phyloP scores from a whole-genome alignment of 2,113 vertebrate species.

The Indri indri region DNA sequence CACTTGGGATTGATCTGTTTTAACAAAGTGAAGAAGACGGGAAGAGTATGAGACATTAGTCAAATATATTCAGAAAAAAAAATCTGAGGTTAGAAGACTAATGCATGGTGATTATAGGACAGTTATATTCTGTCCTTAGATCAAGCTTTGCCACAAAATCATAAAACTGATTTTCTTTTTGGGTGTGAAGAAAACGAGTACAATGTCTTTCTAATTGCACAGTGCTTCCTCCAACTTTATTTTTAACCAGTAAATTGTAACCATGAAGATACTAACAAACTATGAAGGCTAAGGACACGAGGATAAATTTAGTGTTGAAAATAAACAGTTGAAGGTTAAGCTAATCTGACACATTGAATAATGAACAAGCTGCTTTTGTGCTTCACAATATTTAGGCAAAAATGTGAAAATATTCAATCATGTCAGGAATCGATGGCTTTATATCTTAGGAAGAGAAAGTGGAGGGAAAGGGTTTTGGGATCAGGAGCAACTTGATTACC shows the following conservation, averaged over 20 bases:
- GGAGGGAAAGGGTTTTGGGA: rapidly evolving
- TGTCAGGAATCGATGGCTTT: not conserved
- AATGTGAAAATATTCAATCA: not conserved
- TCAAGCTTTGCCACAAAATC: not conserved
- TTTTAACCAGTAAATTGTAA: not conserved
- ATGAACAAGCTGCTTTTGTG: not conserved
- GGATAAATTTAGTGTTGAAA: not conserved
- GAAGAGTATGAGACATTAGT: conserved; percentile 27
- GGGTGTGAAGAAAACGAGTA: not conserved
- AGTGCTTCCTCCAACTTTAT: not conserved
- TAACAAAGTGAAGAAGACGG: not conserved
- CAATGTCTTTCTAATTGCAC: not conserved
- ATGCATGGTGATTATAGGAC: not conserved
- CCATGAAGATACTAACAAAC: not conserved
- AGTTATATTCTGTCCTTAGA: not conserved
- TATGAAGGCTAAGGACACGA: not conserved
- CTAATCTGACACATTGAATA: not conserved
- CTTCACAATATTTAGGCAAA: not conserved
- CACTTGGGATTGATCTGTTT: not conserved
- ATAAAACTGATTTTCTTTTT: conserved; percentile 8
- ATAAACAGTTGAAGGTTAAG: not conserved
- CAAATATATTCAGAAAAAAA: not conserved
- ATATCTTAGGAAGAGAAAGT: not conserved
- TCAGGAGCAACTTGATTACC: not conserved
- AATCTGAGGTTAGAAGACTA: not conserved